Conservation (phyloP, 2,113 vertebrate species). For the Apeltes quadracus region DNA sequence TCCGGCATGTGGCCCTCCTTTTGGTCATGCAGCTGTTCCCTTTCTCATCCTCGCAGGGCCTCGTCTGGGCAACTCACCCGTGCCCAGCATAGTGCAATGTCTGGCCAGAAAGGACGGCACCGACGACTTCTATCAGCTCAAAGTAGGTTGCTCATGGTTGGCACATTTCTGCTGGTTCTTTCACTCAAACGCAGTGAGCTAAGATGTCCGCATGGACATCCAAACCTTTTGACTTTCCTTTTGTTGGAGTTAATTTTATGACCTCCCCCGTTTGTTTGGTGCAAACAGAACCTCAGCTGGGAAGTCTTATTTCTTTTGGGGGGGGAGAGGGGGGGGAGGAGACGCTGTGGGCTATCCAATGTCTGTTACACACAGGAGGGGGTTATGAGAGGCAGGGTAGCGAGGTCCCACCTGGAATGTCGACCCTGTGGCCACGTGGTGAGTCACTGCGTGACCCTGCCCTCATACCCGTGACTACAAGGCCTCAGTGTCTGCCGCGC, state of each 20-base stretch:
- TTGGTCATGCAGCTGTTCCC: slow-evolving; percentile 76
- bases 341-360: too few relatives aligned
- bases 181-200: background rate
- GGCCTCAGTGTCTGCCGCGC: slow-evolving; percentile 40
- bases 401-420: slow-evolving; percentile 59
- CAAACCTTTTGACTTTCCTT: slow-evolving; percentile 69
- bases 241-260: slow-evolving; percentile 59
- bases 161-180: background rate
- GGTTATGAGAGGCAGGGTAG: slow-evolving; percentile 14
- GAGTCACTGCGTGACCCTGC: slow-evolving; percentile 35
- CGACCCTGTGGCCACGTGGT: slow-evolving; percentile 23
- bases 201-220: slow-evolving; percentile 17
- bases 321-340: too few relatives aligned
- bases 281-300: slow-evolving; percentile 38
- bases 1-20: slow-evolving; percentile 60
- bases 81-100: slow-evolving; percentile 98
- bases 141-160: slow-evolving; percentile 80
- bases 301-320: slow-evolving; percentile 63
- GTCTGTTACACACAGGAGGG: slow-evolving; percentile 36
- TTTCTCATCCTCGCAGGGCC: slow-evolving; percentile 83
- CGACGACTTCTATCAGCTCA: slow-evolving; percentile 98
- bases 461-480: slow-evolving; percentile 29
- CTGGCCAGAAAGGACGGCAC: slow-evolving; percentile 97
- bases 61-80: slow-evolving; percentile 96
- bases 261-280: slow-evolving; percentile 42